Conservation (phyloP, 2,797 vertebrate genomes). For the Darevskia mixta region DNA sequence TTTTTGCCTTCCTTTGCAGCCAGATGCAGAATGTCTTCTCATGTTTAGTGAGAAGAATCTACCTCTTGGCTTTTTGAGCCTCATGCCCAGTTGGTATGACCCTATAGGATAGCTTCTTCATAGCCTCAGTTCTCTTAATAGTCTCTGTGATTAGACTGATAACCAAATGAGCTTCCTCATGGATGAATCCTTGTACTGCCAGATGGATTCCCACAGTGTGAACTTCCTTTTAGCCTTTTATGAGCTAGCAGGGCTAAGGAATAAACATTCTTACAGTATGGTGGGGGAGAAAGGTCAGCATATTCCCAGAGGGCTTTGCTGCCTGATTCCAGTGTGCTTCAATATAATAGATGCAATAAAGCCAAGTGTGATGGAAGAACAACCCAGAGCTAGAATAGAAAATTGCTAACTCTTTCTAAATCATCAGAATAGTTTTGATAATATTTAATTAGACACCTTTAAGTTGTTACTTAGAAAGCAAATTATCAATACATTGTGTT, state of each 20-base stretch:
- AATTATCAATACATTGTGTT: neutral
- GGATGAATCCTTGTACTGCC: neutral
- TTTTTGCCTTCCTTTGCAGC: neutral
- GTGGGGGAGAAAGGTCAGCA: slow-evolving; percentile 5
- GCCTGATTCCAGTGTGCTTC: slow-evolving; percentile 9
- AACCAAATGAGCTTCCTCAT: slow-evolving; percentile 15
- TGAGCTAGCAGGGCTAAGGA: slow-evolving; percentile 21
- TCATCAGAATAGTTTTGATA: neutral
- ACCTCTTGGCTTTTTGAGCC: neutral
- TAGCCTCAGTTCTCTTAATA: too few relatives aligned
- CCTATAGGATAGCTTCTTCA: neutral
- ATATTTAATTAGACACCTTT: slow-evolving; percentile 8
- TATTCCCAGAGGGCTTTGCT: slow-evolving; percentile 43
- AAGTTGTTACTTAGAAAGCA: slow-evolving; percentile 24
- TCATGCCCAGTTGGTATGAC: neutral
- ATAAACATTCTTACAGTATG: slow-evolving; percentile 47
- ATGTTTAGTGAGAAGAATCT: neutral
- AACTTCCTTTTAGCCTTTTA: slow-evolving; percentile 25
- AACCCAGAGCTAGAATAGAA: slow-evolving; percentile 31
- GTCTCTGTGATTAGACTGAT: rapidly evolving
- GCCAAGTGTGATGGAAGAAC: neutral
- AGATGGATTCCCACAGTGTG: slow-evolving; percentile 19
- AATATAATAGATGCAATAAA: slow-evolving; percentile 28
- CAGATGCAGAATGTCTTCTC: neutral
- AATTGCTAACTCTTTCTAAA: neutral